Percentiles rank a stretch among this genome's conserved stretches.
These are phyloP conservation scores for Tichodroma muraria DNA, from an alignment of 2,113 vertebrate genomes.

Conservation along the genomic window DNA sequence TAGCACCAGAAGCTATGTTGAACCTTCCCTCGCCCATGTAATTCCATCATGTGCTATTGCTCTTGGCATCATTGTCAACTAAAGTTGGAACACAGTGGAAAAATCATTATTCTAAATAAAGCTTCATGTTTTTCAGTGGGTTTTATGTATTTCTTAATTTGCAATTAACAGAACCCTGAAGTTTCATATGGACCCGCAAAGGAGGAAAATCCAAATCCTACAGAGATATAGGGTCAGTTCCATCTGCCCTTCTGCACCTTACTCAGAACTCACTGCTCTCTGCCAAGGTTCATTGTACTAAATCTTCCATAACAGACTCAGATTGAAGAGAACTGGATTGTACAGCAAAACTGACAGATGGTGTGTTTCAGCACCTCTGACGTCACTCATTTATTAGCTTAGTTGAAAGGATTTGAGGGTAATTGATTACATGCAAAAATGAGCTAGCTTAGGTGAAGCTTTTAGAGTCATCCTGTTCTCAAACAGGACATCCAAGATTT, in stretches of 20 bases:
- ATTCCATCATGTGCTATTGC: not conserved
- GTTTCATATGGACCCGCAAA: not conserved
- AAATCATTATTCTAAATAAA: constrained; percentile 40
- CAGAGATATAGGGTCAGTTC: fast-evolving
- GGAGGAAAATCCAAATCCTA: not conserved
- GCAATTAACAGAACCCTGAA: not conserved
- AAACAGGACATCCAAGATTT: not conserved
- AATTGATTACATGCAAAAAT: constrained; percentile 18
- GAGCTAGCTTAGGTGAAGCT: not conserved
- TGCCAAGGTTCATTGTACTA: not conserved
- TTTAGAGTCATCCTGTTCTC: not conserved
- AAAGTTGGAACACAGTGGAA: not conserved
- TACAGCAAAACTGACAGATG: constrained; percentile 13
- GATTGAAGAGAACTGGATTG: not conserved
- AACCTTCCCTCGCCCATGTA: not conserved
- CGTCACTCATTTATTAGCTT: not conserved
- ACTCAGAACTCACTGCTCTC: not conserved
- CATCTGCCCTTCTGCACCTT: not conserved
- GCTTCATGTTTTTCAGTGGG: not conserved
- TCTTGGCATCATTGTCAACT: not conserved
- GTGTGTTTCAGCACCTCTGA: not conserved
- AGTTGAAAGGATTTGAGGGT: constrained; percentile 3
- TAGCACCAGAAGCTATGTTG: not conserved
- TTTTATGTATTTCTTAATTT: not conserved
- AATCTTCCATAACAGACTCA: not conserved